These are phyloP conservation scores for Tachyglossus aculeatus DNA, from an alignment of 2,797 vertebrate species.

Conservation along the genomic window DNA sequence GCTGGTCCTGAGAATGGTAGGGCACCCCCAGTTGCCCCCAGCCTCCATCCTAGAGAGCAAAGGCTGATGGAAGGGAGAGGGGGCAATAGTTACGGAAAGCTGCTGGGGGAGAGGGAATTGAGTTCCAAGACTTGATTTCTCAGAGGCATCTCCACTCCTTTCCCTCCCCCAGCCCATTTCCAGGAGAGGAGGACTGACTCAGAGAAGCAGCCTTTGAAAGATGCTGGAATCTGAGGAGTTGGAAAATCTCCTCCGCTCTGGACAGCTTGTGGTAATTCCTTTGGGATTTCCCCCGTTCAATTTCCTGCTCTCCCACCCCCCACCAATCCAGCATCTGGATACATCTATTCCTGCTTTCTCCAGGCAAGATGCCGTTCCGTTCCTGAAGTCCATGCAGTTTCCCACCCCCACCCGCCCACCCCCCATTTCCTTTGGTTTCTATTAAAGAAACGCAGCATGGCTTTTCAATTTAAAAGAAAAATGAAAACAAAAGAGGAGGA, in stretches of 20 bases:
- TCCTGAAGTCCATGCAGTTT: not conserved
- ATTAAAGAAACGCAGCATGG: not conserved
- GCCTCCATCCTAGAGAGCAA: too few relatives aligned
- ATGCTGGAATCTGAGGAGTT: not conserved
- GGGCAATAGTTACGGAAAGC: not conserved
- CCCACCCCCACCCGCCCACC: too few relatives aligned
- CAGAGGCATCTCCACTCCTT: too few relatives aligned
- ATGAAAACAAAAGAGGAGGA: not conserved
- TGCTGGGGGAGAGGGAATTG: not conserved
- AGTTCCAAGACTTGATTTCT: not conserved
- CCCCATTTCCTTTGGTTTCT: slow-evolving; percentile 44
- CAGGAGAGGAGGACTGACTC: slow-evolving; percentile 2
- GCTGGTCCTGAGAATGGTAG: not conserved
- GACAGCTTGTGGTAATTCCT: not conserved
- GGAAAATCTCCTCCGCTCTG: not conserved
- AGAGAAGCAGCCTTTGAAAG: fast-evolving
- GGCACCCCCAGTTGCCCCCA: not conserved
- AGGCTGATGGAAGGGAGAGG: too few relatives aligned
- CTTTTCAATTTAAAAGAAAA: not conserved
- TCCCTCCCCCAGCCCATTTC: not conserved
- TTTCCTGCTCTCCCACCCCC: fast-evolving
- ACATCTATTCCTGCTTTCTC: not conserved
- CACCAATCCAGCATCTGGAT: not conserved
- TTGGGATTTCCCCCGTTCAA: not conserved
- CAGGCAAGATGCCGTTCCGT: not conserved